Evolutionary conservation across 1,140 invertebrate genomes (phyloP).

Genomic region (Lerema accius): DNA sequence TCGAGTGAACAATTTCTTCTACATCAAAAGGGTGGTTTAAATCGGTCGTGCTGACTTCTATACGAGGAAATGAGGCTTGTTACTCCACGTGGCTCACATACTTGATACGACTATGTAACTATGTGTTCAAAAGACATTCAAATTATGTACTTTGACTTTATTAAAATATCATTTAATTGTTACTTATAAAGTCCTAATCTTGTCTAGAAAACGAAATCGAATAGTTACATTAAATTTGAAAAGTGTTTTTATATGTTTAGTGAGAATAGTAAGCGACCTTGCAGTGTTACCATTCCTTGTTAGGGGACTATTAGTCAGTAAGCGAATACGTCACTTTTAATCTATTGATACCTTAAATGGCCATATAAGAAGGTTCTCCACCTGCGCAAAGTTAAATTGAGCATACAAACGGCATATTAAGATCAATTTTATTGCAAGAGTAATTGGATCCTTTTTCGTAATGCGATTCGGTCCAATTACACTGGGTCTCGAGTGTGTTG

Average conservation of each 20-base stretch:
- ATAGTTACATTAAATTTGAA: too few species aligned
- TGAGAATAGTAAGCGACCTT: too few species aligned
- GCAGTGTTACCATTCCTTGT: too few species aligned
- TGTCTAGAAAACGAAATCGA: too few species aligned
- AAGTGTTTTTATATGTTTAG: too few species aligned
- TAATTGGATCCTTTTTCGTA: constrained; percentile 12
- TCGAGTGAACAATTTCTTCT: constrained; percentile 27
- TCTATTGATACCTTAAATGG: not conserved
- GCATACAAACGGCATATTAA: not conserved
- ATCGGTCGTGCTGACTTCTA: not conserved
- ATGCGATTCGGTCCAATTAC: constrained; percentile 15
- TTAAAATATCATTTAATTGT: too few species aligned
- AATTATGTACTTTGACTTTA: too few species aligned
- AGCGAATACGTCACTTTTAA: constrained; percentile 3
- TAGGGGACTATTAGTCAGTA: too few species aligned
- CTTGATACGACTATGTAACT: too few species aligned
- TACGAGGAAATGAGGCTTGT: not conserved
- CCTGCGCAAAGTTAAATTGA: constrained; percentile 17
- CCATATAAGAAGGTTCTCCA: not conserved
- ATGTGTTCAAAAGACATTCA: too few species aligned
- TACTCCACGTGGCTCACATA: not conserved
- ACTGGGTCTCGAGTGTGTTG: not conserved
- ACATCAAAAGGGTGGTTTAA: constrained; percentile 31
- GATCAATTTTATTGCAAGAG: constrained; percentile 1
- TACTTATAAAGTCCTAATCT: too few species aligned